Percentiles rank a stretch among this genome's conserved stretches.
Evolutionary conservation across 2,888 invertebrate species (phyloP).

Genomic region (Plebejus argus): DNA sequence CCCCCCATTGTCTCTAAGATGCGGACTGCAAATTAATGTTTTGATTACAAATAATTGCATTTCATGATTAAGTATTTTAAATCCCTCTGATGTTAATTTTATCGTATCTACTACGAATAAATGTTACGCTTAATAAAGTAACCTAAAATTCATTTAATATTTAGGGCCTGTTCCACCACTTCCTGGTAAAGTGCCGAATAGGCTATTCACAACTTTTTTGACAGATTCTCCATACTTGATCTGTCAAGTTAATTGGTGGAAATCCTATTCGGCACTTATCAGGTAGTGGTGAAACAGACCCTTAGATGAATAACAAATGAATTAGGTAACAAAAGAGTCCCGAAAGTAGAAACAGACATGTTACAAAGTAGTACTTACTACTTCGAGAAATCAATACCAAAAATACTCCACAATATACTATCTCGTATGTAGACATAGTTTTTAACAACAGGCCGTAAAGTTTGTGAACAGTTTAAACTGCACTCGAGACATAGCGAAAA

Average conservation of each 20-base stretch:
- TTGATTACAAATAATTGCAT: no score
- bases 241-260: no score
- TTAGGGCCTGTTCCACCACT: no score
- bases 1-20: conserved; percentile 55
- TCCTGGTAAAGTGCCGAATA: no score
- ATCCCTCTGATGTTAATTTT: background rate
- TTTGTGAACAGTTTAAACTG: conserved; percentile 4
- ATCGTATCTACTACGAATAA: background rate
- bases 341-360: background rate
- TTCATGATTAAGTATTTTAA: background rate
- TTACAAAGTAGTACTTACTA: no score
- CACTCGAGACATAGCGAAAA: background rate
- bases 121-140: background rate
- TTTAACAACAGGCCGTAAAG: background rate
- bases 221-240: no score
- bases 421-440: background rate
- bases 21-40: conserved; percentile 53
- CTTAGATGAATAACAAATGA: background rate
- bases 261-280: no score
- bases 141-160: background rate
- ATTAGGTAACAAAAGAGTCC: background rate
- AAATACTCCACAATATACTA: background rate
- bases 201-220: no score
- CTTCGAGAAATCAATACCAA: background rate
- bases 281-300: no score